Evolutionary conservation across 2,797 vertebrate species (phyloP).

Genomic region (Myotis myotis): DNA sequence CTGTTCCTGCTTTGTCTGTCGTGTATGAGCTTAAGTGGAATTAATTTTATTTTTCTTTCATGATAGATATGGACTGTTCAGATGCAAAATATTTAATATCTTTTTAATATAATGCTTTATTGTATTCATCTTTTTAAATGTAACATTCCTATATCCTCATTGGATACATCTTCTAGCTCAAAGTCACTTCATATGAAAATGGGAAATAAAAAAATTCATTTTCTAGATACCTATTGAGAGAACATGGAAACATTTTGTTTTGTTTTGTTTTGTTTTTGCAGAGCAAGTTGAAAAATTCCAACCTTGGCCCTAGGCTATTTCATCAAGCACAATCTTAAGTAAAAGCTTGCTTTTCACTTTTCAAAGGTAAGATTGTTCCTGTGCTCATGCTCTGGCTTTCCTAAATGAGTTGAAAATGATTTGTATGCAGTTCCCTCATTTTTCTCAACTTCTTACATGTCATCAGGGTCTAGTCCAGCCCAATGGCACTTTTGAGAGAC

Average conservation of each 20-base stretch:
- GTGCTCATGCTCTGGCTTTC: constrained; percentile 26
- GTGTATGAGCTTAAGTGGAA: neutral
- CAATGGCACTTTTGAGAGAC: constrained; percentile 32
- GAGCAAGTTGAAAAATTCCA: constrained; percentile 52
- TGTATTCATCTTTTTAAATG: constrained; percentile 8
- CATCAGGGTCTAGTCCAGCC: neutral
- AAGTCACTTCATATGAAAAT: constrained; percentile 37
- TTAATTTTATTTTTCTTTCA: constrained; percentile 25
- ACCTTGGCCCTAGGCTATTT: constrained; percentile 40
- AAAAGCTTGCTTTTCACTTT: constrained; percentile 51
- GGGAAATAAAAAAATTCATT: constrained; percentile 44
- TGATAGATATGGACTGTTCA: neutral
- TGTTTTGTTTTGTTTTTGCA: constrained; percentile 46
- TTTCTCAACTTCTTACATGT: constrained; percentile 46
- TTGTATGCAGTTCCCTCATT: neutral
- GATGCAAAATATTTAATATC: constrained; percentile 7
- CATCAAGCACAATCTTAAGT: constrained; percentile 32
- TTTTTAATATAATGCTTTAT: neutral
- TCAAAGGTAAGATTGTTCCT: constrained; percentile 43
- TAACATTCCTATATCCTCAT: neutral
- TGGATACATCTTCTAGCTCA: constrained; percentile 4
- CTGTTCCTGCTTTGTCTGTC: neutral
- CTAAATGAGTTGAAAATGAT: constrained; percentile 56
- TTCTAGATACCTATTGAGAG: constrained; percentile 41
- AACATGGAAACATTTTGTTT: constrained; percentile 29